Base-by-base conservation (phyloP, 2,888 invertebrate genomes). In the Tenthredo livida region DNA sequence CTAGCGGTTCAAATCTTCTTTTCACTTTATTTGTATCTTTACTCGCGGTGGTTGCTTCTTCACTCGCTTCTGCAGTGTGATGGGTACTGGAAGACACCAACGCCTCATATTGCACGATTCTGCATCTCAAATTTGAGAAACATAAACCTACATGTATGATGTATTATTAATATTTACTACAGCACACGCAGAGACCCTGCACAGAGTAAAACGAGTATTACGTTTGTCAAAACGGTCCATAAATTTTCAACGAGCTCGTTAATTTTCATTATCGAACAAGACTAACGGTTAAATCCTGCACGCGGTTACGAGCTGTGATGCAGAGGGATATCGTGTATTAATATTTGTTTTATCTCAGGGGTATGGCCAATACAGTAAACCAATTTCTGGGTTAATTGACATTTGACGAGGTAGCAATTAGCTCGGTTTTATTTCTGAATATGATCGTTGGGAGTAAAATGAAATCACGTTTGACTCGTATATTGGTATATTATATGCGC, bases 1-100 rank as follows among this genome's bases (percentile, higher is more conserved):
- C 65, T 83, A 83, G 83, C 47, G 70, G 83, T 83, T 67, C 67
- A 70, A 67, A 37, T 43, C 29, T 83, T 83, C 47, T 83, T 67
- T 83, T 70, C 67, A 70, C 67, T 67, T 83, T 70, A 47, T 65
- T 67, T 83, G 83, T 83, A 70, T 47, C 83, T 67, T 67, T 47
- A 43, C 83, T 67, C 67, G 10, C n/a, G 17, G 21, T 15, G 40
- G 58, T 33, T 61, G 58, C 21, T 80, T 61, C 40, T 58, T n/a
- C 80, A 25, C 61, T 61, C n/a, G n/a, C n/a, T n/a, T n/a, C 40
- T 58, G 10, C 80, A 17, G 80, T n/a, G 80, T 40, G 58, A 80
- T 33, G 80, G 80, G 25, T 37, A 58, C 21, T 29, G 77, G 17
- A 47, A 17, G 17, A 33, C 15, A 33, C 6, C 33, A 33, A 67